These are phyloP conservation scores for Cheilosia grossa DNA, from an alignment of 2,888 invertebrate genomes.

Conservation along the genomic window DNA sequence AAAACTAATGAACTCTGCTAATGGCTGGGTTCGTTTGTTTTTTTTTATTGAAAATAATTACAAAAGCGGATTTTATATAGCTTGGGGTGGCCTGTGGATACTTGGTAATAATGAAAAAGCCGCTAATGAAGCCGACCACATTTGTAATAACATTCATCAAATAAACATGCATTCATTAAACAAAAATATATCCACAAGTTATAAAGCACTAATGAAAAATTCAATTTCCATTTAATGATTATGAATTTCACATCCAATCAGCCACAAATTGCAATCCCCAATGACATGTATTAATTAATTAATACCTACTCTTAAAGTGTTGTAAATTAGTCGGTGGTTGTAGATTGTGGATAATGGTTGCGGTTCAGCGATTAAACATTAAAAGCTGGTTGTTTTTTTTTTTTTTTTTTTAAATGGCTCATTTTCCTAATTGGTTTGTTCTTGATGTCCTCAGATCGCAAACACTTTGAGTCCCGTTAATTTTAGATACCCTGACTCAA, in stretches of 20 bases:
- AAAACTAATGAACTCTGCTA: conserved; percentile 54
- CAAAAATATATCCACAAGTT: background rate
- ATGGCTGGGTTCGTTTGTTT: conserved; percentile 22
- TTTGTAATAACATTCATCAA: conserved; percentile 33
- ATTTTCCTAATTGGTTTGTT: no score
- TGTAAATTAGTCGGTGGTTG: conserved; percentile 58
- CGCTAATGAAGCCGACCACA: conserved; percentile 62
- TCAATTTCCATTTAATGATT: conserved; percentile 71
- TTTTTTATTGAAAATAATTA: conserved; percentile 39
- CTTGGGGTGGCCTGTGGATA: conserved; percentile 1
- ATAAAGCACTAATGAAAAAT: conserved; percentile 56
- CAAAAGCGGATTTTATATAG: conserved; percentile 36
- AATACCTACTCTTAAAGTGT: conserved; percentile 42
- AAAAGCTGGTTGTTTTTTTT: no score
- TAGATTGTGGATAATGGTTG: background rate
- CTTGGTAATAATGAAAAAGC: conserved; percentile 46
- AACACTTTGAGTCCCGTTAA: no score
- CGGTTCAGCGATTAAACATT: no score
- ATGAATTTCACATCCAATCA: conserved; percentile 65
- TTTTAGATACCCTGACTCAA: no score
- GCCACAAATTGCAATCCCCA: conserved; percentile 66
- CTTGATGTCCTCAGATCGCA: no score
- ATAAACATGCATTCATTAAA: conserved; percentile 29
- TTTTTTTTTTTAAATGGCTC: no score
- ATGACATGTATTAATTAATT: conserved; percentile 65